Evolutionary conservation across 2,797 vertebrate species (phyloP), one percentile per base, ranked within the genome.

Genomic region (Ctenochaetus hawaiiensis): DNA sequence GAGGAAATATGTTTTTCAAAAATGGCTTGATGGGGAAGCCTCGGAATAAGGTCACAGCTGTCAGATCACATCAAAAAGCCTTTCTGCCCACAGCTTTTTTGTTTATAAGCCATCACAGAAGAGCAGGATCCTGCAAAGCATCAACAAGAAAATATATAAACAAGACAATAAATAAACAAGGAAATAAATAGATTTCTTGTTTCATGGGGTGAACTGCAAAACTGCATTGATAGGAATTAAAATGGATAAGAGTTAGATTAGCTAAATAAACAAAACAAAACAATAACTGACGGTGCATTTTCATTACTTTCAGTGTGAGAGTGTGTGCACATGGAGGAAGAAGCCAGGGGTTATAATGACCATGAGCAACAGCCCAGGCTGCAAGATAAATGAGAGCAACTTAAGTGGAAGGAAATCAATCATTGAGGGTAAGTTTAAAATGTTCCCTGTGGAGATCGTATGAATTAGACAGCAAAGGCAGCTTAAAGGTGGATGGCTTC

Each of bases 361-460:
- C 37, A 49, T 45, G 71, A 86, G 77, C 22, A 43, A 73, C 75
- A 86, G 69, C 52, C 12, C 13, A 0, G 65, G 45, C 67, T 58
- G 43, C 20, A 52, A 77, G 84, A 91, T 87, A 72, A 91, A 89
- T 87, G 65, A 79, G 60, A 57, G 65, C 78, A 71, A 75, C 77
- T 68, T 76, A 80, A 72, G 78, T 71, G 71, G 63, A 71, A 78
- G 66, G 63, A 56, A 89, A 87, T 89, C 80, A 86, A 86, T 93
- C 81, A 84, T 39, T 13, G 53, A 44, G 72, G 68, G 69, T 78
- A 26, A n/a, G 75, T 79, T 91, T 84, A 69, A 87, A 91, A 92
- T 34, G 39, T 68, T 77, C 80, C 81, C 69, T 58, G 65, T 65
- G 75, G 82, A 82, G 82, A 79, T 79, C 41, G 75, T 66, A 70